Evolutionary conservation across 2,888 invertebrate species (phyloP).

Genomic region (Poecilus cupreus): DNA sequence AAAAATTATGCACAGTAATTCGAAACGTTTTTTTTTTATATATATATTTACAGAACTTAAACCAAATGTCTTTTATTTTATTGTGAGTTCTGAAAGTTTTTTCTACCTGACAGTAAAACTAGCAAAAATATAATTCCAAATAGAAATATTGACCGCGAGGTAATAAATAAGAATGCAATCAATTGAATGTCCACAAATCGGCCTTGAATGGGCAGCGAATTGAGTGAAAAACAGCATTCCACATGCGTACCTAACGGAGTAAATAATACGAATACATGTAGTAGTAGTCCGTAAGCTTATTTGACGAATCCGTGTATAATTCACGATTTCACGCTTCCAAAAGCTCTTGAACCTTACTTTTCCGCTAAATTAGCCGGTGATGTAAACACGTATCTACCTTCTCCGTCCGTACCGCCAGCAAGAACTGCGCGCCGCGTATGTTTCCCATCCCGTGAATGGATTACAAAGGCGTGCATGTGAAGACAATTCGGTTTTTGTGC

Average conservation of each 20-base stretch:
- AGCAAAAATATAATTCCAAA: too few relatives aligned
- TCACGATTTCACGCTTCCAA: constrained; percentile 30
- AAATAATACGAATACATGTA: constrained; percentile 12
- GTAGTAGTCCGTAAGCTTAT: not conserved
- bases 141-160: not conserved
- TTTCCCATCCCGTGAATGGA: not conserved
- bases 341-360: constrained; percentile 41
- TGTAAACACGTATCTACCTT: constrained; percentile 32
- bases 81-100: too few relatives aligned
- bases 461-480: not conserved
- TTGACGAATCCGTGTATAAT: constrained; percentile 43
- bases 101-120: too few relatives aligned
- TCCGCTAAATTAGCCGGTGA: constrained; percentile 30
- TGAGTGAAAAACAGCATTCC: constrained; percentile 32
- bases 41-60: too few relatives aligned
- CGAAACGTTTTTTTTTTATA: too few relatives aligned
- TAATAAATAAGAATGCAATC: constrained; percentile 1
- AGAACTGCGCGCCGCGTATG: too few relatives aligned
- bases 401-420: too few relatives aligned
- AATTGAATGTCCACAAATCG: not conserved
- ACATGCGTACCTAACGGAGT: constrained; percentile 34
- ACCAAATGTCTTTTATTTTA: too few relatives aligned
- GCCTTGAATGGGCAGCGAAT: not conserved
- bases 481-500: constrained; percentile 47
- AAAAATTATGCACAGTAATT: too few relatives aligned